Evolutionary conservation across 1,140 invertebrate genomes (phyloP), one percentile per base, ranked within the genome.

Genomic region (Gryllus bimaculatus): DNA sequence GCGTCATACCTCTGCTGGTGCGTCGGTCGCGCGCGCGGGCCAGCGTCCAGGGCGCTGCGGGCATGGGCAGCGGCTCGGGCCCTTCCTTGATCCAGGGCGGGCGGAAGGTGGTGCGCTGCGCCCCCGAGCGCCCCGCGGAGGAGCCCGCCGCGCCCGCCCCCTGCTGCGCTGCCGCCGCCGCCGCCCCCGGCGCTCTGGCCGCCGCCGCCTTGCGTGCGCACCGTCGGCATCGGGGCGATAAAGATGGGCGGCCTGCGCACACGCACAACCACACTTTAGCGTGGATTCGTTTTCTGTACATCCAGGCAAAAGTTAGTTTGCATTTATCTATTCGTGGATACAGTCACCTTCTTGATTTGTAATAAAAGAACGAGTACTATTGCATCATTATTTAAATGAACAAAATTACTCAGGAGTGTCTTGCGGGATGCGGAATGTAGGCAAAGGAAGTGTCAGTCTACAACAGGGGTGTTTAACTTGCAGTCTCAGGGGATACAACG

Each of bases 21-120:
- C 78, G 49, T 75, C 73, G 73, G 80, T 85, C 86, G 81, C 85
- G 86, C 39, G 81, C 79, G 82, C 85, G 84, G 47, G 76, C 81
- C 26, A 90, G 87, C 21, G 89, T 88, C 92, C 92, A 93, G 3
- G 92, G 89, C 48, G 90, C 87, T n/a, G 86, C 79, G 7, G 87
- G 89, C 85, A 88, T 87, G 4, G 88, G 88, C 47, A 89, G 81
- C 15, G 88, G 86, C 20, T 82, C 86, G 1, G 90, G 86, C 73
- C 91, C 92, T 80, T 93, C 92, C 84, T 93, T 94, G 18, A 94
- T 93, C 93, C 93, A 95, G 12, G 93, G 93, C 15, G 93, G 93
- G 78, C 93, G 88, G 83, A 93, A 93, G 80, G 91, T 92, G 77
- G 90, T 90, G 81, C 91, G 88, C 81, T 88, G 78, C 8, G n/a